Conservation (phyloP, 2,797 vertebrate genomes). For the Platalea minor region DNA sequence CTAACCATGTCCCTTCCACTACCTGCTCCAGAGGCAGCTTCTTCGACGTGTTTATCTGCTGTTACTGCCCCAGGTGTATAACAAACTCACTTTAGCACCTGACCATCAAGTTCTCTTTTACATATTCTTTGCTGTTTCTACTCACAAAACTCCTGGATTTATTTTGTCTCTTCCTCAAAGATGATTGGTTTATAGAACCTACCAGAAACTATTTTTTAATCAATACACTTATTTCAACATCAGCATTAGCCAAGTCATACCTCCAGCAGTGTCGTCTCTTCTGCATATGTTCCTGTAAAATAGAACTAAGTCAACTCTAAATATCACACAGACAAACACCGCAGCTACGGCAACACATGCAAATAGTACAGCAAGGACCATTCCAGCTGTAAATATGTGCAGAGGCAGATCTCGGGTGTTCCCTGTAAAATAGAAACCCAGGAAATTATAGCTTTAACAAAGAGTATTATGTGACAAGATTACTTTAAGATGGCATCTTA, state of each 20-base stretch:
- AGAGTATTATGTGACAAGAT: neutral
- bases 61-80: neutral
- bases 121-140: neutral
- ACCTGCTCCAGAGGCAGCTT: neutral
- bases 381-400: constrained; percentile 67
- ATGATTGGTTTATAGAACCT: neutral
- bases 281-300: constrained; percentile 68
- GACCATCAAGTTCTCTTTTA: neutral
- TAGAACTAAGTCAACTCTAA: constrained; percentile 75
- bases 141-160: neutral
- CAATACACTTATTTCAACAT: neutral
- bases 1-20: neutral
- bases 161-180: neutral
- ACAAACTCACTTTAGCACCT: neutral
- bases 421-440: constrained; percentile 27
- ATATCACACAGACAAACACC: constrained; percentile 54
- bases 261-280: constrained; percentile 77
- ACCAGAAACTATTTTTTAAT: neutral
- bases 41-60: neutral
- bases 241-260: constrained; percentile 50
- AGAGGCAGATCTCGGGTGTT: constrained; percentile 62
- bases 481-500: neutral
- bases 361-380: constrained; percentile 45
- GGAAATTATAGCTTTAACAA: neutral
- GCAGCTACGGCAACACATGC: constrained; percentile 27